Conservation (phyloP, 2,113 vertebrate genomes). For the Leucoraja erinaceus region DNA sequence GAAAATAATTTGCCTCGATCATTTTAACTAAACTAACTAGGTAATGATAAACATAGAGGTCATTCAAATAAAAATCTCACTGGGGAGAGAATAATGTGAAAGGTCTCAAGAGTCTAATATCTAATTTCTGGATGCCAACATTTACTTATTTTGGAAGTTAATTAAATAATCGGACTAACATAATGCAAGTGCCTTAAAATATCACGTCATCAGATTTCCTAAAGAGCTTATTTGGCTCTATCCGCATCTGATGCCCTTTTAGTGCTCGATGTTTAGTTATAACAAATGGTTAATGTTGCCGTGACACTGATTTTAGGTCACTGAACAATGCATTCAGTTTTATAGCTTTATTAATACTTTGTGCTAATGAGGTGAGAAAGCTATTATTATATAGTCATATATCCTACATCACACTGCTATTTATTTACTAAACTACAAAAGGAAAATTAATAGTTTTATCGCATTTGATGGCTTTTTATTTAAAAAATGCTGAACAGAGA, state of each 20-base stretch:
- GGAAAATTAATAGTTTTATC: not conserved
- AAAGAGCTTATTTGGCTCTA: not conserved
- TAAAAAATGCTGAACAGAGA: not conserved
- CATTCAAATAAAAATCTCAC: not conserved
- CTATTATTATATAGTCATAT: not conserved
- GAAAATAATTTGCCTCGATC: not conserved
- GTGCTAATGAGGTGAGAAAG: not conserved
- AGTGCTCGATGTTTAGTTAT: not conserved
- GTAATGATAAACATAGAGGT: not conserved
- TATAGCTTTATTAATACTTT: not conserved
- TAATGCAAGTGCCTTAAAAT: not conserved
- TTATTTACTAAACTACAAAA: not conserved
- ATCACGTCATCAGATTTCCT: not conserved
- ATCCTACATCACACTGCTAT: not conserved
- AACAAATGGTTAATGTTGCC: not conserved
- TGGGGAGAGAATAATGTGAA: not conserved
- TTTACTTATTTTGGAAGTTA: conserved; percentile 18
- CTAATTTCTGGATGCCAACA: not conserved
- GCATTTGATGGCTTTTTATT: not conserved
- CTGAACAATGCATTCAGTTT: not conserved
- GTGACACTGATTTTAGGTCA: not conserved
- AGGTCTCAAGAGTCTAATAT: not conserved
- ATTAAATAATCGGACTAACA: not conserved
- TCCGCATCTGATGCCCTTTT: not conserved
- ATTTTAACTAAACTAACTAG: not conserved